Evolutionary conservation across 2,797 vertebrate genomes (phyloP), one percentile per base, ranked within the genome.

Genomic region (Lepus townsendii): DNA sequence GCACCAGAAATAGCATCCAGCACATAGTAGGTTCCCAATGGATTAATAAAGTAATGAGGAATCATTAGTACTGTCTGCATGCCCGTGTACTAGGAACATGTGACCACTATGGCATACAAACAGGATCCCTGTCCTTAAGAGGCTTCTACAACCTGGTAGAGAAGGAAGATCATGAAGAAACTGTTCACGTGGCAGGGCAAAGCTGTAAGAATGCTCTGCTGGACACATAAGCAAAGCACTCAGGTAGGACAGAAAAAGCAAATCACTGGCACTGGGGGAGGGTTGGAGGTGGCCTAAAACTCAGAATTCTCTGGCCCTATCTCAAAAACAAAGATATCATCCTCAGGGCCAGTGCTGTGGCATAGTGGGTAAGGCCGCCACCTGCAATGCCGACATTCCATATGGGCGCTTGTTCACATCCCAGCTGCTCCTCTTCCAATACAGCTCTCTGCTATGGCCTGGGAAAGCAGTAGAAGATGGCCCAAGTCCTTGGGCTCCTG

Each of bases 271-370:
- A 38, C 0, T 4, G 22, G 26, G 14, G 14, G 2, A 7, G 5
- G 19, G 13, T 2, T 42, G 5, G 57, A 24, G 3, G 50, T 83
- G 14, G 22, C 27, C 47, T 60, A 63, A 10, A 72, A 16, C 68
- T 68, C 35, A 83, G 12, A 87, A 69, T 88, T 94, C 78, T 76
- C 75, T 50, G n/a, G 24, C 93, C 88, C 20, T 10, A 47, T 27
- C 62, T 94, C 73, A 92, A 82, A 86, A 71, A 12, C n/a, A 89
- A 1, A 84, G 26, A 96, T 76, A 66, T 42, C 26, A 75, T 27
- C 38, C 24, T 72, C 60, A 73, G 19, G 19, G 42, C 42, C 42
- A 42, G 42, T 8, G 8, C 42, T 42, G 42, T 9, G 42, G 42
- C 42, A 9, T 42, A 42, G 42, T 1, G 42, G 42, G 42, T 42